Base-by-base conservation (phyloP, 2,797 vertebrate genomes). In the Hephaestus fuliginosus region DNA sequence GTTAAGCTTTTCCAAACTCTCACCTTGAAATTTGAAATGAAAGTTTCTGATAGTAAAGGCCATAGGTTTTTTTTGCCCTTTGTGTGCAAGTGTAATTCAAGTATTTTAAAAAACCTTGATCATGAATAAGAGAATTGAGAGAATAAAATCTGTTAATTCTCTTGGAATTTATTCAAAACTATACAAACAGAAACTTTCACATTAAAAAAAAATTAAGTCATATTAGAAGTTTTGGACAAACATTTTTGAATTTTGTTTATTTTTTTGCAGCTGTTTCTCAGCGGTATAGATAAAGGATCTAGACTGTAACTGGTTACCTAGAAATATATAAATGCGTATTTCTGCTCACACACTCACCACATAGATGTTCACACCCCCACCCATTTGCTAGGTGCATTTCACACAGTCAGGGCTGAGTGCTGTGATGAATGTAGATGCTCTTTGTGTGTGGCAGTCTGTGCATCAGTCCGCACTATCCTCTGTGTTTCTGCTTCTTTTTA, bases 391-490 rank as follows among this genome's bases (percentile, higher is more conserved):
- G 10, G 5, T 20, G 28, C 56, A 22, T 62, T 36, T 63, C 53
- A 7, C 48, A 48, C 39, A 18, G 20, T 41, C 41, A 36, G 14
- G 46, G 39, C 64, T 70, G 70, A 78, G 61, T 14, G 49, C 65
- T 13, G 36, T 70, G 60, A 81, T 84, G 61, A 71, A 79, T 81
- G 57, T 51, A 70, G 46, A 56, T 65, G 39, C 65, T 69, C 6
- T 63, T 60, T 60, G 5, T 53, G 56, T n/a, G 55, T 33, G 51
- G 71, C 63, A n/a, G 63, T 66, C 56, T 12, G 25, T 75, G 51
- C 58, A 74, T 87, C 80, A 76, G 65, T 62, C 73, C 18, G 1
- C 48, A 10, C 74, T 75, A 53, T 72, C 58, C 55, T 79, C 70
- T 48, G 53, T 82, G 33, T 64, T 44, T 22, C 17, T 1, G 3